Conservation (phyloP, 2,113 vertebrate species). For the Crocuta crocuta region DNA sequence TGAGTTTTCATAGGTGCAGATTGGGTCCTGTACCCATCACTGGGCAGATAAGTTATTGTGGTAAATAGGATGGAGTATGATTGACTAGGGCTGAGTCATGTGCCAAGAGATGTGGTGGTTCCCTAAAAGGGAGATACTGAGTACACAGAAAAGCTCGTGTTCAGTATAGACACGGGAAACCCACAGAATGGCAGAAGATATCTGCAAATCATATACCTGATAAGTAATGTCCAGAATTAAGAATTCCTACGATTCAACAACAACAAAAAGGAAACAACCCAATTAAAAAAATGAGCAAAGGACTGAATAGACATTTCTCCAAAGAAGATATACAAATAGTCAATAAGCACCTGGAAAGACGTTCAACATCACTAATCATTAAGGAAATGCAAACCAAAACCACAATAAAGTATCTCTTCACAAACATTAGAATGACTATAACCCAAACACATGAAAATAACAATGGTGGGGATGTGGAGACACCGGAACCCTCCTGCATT, state of each 20-base stretch:
- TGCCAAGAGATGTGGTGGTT: background rate
- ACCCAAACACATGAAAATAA: background rate
- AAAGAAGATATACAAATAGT: background rate
- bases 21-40: background rate
- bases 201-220: background rate
- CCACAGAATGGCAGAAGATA: background rate
- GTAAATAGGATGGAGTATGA: background rate
- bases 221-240: background rate
- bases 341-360: background rate
- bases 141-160: background rate
- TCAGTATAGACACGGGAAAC: background rate
- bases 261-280: background rate
- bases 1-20: background rate
- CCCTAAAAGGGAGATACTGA: background rate
- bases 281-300: background rate
- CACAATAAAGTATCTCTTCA: background rate
- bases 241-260: background rate
- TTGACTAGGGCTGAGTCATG: background rate
- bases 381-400: constrained; percentile 4
- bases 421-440: background rate
- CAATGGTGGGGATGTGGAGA: background rate
- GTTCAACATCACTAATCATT: background rate
- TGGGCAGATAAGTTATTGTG: background rate
- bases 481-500: background rate
- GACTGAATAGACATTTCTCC: background rate